These are phyloP conservation scores for Aphelenchoides avenae DNA, from an alignment of 1,140 invertebrate genomes.

Conservation along the genomic window DNA sequence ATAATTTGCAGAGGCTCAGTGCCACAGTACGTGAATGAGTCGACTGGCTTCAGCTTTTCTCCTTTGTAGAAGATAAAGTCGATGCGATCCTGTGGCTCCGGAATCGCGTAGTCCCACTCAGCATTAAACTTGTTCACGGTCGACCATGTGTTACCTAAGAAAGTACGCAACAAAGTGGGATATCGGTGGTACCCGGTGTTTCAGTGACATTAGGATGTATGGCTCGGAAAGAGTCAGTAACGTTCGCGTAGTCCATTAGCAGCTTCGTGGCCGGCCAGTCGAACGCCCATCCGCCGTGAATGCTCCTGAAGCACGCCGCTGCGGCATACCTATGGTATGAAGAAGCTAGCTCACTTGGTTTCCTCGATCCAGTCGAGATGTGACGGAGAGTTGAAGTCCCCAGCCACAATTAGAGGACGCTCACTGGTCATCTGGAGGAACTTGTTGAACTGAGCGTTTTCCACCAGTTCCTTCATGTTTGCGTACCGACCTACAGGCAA, in stretches of 20 bases:
- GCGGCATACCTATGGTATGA: conserved; percentile 4
- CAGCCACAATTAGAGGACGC: conserved; percentile 45
- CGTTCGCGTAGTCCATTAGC: conserved; percentile 11
- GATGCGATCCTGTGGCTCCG: conserved; percentile 52
- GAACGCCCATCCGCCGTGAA: conserved; percentile 38
- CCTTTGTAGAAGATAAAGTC: conserved; percentile 52
- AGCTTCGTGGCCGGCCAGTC: conserved; percentile 39
- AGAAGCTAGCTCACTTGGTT: too few relatives aligned
- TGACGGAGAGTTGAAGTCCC: conserved; percentile 55
- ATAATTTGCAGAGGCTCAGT: conserved; percentile 27
- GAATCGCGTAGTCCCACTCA: conserved; percentile 48
- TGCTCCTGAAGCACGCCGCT: conserved; percentile 4
- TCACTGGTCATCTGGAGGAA: conserved; percentile 9
- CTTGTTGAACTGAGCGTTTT: conserved; percentile 17
- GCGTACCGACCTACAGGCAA: conserved; percentile 22
- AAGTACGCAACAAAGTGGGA: background rate
- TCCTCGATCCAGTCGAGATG: conserved; percentile 54
- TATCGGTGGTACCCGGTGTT: conserved; percentile 16
- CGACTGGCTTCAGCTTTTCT: background rate
- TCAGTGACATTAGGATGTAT: conserved; percentile 26
- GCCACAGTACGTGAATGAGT: conserved; percentile 34
- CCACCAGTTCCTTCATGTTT: conserved; percentile 29
- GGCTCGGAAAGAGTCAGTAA: conserved; percentile 33
- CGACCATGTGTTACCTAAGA: conserved; percentile 37
- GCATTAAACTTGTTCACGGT: conserved; percentile 47